Conservation (phyloP, 2,797 vertebrate species). For the Takifugu ocellatus region DNA sequence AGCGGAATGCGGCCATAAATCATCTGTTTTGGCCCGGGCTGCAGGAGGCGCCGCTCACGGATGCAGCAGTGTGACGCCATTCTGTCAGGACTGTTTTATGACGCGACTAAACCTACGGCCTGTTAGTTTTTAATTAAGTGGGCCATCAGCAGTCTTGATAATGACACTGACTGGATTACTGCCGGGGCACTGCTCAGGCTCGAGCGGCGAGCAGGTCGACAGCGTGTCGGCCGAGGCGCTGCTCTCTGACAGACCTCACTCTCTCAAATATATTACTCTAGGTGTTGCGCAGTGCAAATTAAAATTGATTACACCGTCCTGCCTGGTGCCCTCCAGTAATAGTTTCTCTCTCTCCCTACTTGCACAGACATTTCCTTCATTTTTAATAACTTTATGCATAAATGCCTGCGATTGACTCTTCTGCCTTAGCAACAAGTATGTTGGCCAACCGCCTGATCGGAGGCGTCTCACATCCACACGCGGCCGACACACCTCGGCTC, state of each 20-base stretch:
- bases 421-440: constrained; percentile 19
- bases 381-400: constrained; percentile 10
- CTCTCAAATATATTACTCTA: constrained; percentile 50
- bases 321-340: constrained; percentile 67
- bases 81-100: constrained; percentile 13
- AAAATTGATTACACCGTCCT: constrained; percentile 66
- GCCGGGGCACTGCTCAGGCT: constrained; percentile 22
- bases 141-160: constrained; percentile 15
- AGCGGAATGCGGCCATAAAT: too few species aligned
- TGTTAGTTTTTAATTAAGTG: constrained; percentile 44
- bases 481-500: constrained; percentile 17
- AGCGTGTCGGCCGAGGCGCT: constrained; percentile 36
- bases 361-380: constrained; percentile 6
- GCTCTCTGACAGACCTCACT: constrained; percentile 45
- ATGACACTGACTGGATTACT: constrained; percentile 28
- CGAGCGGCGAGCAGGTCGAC: constrained; percentile 24
- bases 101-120: neutral
- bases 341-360: constrained; percentile 22
- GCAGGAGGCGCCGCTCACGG: too few species aligned
- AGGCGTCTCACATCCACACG: neutral
- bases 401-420: constrained; percentile 1
- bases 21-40: too few species aligned
- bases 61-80: constrained; percentile 8
- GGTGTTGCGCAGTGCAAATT: constrained; percentile 56
- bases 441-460: constrained; percentile 33